Conservation (phyloP, 37 sponge, comb jelly and placozoan species). For the Bolinopsis microptera region DNA sequence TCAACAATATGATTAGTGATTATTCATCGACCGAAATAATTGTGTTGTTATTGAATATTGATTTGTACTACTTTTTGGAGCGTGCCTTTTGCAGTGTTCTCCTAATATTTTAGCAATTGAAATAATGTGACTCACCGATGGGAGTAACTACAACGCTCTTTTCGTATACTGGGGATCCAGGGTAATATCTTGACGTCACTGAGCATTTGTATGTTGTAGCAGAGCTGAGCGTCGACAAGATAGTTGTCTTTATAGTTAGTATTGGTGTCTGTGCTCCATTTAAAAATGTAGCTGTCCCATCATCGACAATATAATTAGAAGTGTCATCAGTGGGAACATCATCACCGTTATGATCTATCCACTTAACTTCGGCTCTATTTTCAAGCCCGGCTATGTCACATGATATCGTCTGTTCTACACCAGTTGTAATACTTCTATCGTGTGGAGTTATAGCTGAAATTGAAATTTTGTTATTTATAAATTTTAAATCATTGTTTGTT, state of each 20-base stretch:
- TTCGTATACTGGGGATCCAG: neutral
- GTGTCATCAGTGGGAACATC: neutral
- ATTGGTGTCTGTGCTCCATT: neutral
- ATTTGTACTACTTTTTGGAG: no score
- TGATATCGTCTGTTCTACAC: neutral
- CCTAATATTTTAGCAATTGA: neutral
- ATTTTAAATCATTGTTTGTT: no score
- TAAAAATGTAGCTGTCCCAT: neutral
- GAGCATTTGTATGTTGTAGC: neutral
- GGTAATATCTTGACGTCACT: neutral
- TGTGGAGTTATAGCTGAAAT: neutral
- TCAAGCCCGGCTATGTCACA: neutral
- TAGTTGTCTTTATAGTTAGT: neutral
- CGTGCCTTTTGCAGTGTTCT: no score
- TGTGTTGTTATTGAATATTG: no score
- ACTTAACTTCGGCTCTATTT: neutral
- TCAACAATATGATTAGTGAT: no score
- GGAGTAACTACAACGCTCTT: neutral
- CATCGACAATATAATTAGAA: neutral
- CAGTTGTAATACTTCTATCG: neutral
- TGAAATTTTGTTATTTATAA: no score
- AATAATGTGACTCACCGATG: neutral
- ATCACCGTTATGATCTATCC: neutral
- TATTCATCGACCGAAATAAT: no score
- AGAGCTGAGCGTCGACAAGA: neutral